Evolutionary conservation across 1,140 invertebrate genomes (phyloP), one percentile per base, ranked within the genome.

Genomic region (Aphis gossypii): DNA sequence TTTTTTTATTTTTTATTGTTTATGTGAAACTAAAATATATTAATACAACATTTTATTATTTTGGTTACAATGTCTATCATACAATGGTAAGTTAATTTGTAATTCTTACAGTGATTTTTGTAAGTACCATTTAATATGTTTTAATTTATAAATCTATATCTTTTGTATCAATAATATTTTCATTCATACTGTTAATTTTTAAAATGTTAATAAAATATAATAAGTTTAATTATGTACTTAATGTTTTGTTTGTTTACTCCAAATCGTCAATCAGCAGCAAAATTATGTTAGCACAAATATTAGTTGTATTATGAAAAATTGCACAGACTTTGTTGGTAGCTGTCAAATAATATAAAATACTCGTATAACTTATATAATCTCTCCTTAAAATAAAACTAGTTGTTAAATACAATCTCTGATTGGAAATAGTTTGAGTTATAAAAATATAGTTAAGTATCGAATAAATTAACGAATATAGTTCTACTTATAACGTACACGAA

Each of bases 171-270:
- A 18, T 86, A 44, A n/a, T 87, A n/a, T 87, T 87, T 87, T 46
- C 44, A 87, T 87, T 87, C 14, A 87, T 30, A 87, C 84, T 87
- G 84, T 87, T 87, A 46, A 86, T n/a, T 86, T 87, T 86, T 48
- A 9, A 87, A 87, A n/a, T 87, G 84, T 87, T 87, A 51, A 87
- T 87, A 87, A 87, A 87, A n/a, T 87, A 46, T 87, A 87, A 76
- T 84, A 41, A 23, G 21, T 46, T 87, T n/a, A 48, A 87, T 87
- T 87, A 87, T 46, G 25, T 87, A 46, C 18, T 76, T n/a, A n/a
- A n/a, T n/a, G 60, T n/a, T 82, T 82, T 82, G 14, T 38, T 83
- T 38, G 5, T 38, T 35, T 83, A 38, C n/a, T 83, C 35, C 18
- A 18, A 83, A 38, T 83, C 7, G 76, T 23, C 6, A 83, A 83